Percentiles rank a stretch among this genome's conserved stretches.
These are phyloP conservation scores for Morpho achilles DNA, from an alignment of 2,888 invertebrate species.

Conservation along the genomic window DNA sequence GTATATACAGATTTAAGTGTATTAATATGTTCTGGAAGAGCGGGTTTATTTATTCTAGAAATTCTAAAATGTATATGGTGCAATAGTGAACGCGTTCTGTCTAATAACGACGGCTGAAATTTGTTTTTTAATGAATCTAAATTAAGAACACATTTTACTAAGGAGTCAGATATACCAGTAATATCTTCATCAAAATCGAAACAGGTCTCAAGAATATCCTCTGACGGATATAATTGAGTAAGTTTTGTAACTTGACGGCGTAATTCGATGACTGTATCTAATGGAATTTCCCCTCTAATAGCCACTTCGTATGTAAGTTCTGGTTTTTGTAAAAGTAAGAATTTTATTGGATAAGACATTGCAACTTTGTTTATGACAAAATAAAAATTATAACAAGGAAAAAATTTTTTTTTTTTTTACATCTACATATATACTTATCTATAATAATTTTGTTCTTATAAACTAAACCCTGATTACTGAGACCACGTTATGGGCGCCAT, in stretches of 20 bases:
- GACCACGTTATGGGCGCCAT: too few relatives aligned
- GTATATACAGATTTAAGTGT: too few relatives aligned
- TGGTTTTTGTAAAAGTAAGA: too few relatives aligned
- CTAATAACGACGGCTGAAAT: background rate
- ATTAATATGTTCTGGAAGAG: too few relatives aligned
- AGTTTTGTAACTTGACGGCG: background rate
- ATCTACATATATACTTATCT: too few relatives aligned
- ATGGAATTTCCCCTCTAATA: background rate
- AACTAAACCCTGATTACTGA: too few relatives aligned
- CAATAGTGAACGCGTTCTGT: background rate
- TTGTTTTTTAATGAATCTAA: background rate
- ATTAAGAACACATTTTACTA: background rate
- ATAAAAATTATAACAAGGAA: too few relatives aligned
- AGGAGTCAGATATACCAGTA: background rate
- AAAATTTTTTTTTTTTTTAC: too few relatives aligned
- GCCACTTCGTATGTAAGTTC: too few relatives aligned
- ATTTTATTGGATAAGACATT: background rate
- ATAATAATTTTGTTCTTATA: too few relatives aligned
- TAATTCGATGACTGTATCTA: background rate
- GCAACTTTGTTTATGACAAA: too few relatives aligned
- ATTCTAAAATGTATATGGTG: background rate
- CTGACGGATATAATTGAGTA: background rate
- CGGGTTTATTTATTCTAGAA: too few relatives aligned
- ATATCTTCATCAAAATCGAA: background rate
- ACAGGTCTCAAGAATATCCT: background rate